Evolutionary conservation across 2,797 vertebrate species (phyloP).

Genomic region (Trachurus trachurus): DNA sequence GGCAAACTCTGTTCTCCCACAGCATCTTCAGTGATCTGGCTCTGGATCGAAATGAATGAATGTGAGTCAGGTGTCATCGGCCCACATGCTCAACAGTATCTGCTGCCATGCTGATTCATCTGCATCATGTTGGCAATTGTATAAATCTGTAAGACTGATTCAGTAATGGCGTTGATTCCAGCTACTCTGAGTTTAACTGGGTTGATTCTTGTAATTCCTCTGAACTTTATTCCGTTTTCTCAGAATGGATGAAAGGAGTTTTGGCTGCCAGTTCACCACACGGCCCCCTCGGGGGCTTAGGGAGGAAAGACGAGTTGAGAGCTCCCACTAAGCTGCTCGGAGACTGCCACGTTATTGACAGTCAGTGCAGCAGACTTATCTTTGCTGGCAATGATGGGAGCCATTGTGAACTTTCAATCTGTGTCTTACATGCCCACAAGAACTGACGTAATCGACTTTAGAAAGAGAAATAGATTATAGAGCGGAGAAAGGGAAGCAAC

Average conservation of each 20-base stretch:
- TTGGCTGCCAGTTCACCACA: slow-evolving; percentile 72
- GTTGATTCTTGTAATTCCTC: slow-evolving; percentile 78
- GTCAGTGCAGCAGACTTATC: slow-evolving; percentile 72
- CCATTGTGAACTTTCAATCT: slow-evolving; percentile 73
- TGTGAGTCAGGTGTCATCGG: slow-evolving; percentile 20
- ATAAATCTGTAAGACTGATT: slow-evolving; percentile 61
- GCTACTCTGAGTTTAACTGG: slow-evolving; percentile 55
- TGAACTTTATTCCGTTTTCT: slow-evolving; percentile 78
- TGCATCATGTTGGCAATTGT: slow-evolving; percentile 36
- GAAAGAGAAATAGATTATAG: slow-evolving; percentile 43
- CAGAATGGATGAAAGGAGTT: slow-evolving; percentile 73
- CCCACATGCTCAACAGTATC: slow-evolving; percentile 26
- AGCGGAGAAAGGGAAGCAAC: slow-evolving; percentile 28
- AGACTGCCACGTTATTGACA: slow-evolving; percentile 76
- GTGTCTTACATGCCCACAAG: slow-evolving; percentile 57
- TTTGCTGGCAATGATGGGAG: slow-evolving; percentile 62
- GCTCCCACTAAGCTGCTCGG: slow-evolving; percentile 74
- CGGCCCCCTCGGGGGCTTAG: slow-evolving; percentile 65
- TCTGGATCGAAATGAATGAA: slow-evolving; percentile 38
- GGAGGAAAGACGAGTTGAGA: slow-evolving; percentile 71
- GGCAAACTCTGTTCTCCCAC: slow-evolving; percentile 22
- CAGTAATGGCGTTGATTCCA: slow-evolving; percentile 54
- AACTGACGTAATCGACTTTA: slow-evolving; percentile 50
- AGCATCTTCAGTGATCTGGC: slow-evolving; percentile 26
- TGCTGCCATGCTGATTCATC: slow-evolving; percentile 26